Evolutionary conservation across 2,888 invertebrate species (phyloP).

Genomic region (Athalia cordata): DNA sequence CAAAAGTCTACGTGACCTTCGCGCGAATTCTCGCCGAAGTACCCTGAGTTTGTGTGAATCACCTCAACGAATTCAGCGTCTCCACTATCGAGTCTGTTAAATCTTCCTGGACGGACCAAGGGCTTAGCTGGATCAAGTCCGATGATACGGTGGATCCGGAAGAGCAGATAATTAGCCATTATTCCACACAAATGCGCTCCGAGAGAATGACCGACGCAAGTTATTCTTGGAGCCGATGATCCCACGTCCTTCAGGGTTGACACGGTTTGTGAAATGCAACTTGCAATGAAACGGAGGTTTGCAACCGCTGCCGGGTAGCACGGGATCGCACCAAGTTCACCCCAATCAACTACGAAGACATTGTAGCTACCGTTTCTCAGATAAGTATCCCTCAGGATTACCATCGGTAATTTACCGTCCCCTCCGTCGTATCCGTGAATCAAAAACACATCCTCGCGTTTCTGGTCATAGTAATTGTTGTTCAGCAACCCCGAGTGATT

Average conservation of each 20-base stretch:
- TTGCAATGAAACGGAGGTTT: constrained; percentile 81
- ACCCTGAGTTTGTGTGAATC: constrained; percentile 54
- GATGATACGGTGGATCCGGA: constrained; percentile 72
- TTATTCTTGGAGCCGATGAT: constrained; percentile 77
- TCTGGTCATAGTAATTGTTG: constrained; percentile 46
- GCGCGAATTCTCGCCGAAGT: constrained; percentile 47
- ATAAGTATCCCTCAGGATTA: constrained; percentile 54
- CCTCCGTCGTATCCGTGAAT: constrained; percentile 56
- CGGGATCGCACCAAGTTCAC: constrained; percentile 78
- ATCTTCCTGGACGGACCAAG: constrained; percentile 46
- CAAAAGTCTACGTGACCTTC: constrained; percentile 53
- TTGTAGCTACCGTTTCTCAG: constrained; percentile 80
- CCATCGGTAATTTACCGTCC: constrained; percentile 50
- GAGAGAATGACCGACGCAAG: constrained; percentile 75
- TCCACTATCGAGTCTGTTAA: constrained; percentile 47
- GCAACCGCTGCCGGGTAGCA: constrained; percentile 83
- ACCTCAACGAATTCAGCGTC: constrained; percentile 53
- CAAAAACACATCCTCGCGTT: constrained; percentile 50
- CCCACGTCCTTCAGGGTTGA: constrained; percentile 78
- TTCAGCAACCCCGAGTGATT: constrained; percentile 70
- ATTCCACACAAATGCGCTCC: constrained; percentile 82
- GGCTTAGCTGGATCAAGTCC: constrained; percentile 55
- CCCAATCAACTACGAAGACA: constrained; percentile 84
- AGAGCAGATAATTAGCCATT: constrained; percentile 83
- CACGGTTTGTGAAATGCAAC: constrained; percentile 80